These are phyloP conservation scores for Sinocyclocheilus anophthalmus DNA, from an alignment of 2,113 vertebrate genomes.

Conservation along the genomic window DNA sequence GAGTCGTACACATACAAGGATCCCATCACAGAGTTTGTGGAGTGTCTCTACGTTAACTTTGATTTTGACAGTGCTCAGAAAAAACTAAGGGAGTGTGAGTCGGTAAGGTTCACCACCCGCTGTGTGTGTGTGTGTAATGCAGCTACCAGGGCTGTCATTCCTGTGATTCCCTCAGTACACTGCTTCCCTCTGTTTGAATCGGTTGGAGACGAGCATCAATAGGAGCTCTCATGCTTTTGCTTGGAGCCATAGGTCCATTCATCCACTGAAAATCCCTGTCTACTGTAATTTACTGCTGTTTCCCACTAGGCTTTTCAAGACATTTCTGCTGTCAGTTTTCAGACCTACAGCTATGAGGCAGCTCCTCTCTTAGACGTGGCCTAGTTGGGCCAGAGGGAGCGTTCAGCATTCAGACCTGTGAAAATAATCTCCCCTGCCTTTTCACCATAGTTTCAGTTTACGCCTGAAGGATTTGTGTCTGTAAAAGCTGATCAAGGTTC, in stretches of 20 bases:
- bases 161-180: not conserved
- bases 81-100: constrained; percentile 94
- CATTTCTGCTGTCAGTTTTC: constrained; percentile 67
- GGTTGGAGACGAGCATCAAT: not conserved
- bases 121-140: not conserved
- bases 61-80: constrained; percentile 97
- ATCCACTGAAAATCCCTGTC: constrained; percentile 62
- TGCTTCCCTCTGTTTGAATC: constrained; percentile 13
- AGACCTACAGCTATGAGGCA: constrained; percentile 39
- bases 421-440: not conserved
- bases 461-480: not conserved
- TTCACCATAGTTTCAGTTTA: not conserved
- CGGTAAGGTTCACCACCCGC: constrained; percentile 76
- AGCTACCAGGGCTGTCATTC: not conserved
- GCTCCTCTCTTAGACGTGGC: not conserved
- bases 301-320: constrained; percentile 62
- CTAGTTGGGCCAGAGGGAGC: not conserved
- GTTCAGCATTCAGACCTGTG: constrained; percentile 2
- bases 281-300: constrained; percentile 63
- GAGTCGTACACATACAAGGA: constrained; percentile 94
- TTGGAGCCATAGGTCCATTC: constrained; percentile 60
- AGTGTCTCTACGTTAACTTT: constrained; percentile 96
- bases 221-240: constrained; percentile 26
- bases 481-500: not conserved
- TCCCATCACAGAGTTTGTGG: constrained; percentile 96